Conservation (phyloP, 2,113 vertebrate species). For the Stictonetta naevosa region DNA sequence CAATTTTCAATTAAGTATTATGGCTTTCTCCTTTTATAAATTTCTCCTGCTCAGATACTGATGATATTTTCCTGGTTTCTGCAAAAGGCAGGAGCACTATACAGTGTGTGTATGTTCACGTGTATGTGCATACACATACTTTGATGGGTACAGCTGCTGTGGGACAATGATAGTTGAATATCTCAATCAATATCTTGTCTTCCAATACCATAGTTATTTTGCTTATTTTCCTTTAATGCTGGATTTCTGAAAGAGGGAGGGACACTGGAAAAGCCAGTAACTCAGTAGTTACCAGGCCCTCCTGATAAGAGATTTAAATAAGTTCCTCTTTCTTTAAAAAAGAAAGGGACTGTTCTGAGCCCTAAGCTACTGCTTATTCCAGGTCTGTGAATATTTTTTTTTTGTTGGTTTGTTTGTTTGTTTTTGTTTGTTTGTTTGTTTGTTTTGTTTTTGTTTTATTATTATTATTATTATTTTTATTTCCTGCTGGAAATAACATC, state of each 20-base stretch:
- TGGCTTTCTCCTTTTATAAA: background rate
- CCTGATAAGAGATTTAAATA: background rate
- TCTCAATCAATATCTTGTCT: background rate
- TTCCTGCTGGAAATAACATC: background rate
- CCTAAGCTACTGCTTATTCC: background rate
- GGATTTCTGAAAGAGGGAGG: background rate
- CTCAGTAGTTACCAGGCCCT: background rate
- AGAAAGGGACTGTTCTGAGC: background rate
- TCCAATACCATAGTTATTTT: background rate
- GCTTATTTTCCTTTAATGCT: background rate
- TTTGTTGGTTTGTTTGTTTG: no score
- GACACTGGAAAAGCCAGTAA: background rate
- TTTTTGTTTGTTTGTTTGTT: no score
- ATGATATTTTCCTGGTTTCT: background rate
- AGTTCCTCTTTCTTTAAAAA: background rate
- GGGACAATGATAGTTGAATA: background rate
- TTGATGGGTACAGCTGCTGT: background rate
- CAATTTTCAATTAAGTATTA: background rate
- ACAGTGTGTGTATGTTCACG: fast-evolving
- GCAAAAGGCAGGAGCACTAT: background rate
- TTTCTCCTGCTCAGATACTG: background rate
- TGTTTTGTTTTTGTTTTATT: no score
- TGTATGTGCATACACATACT: background rate
- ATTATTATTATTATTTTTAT: background rate
- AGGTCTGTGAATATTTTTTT: background rate